These are phyloP conservation scores for Vesta saturnalis DNA, from an alignment of 2,888 invertebrate species.

Conservation along the genomic window DNA sequence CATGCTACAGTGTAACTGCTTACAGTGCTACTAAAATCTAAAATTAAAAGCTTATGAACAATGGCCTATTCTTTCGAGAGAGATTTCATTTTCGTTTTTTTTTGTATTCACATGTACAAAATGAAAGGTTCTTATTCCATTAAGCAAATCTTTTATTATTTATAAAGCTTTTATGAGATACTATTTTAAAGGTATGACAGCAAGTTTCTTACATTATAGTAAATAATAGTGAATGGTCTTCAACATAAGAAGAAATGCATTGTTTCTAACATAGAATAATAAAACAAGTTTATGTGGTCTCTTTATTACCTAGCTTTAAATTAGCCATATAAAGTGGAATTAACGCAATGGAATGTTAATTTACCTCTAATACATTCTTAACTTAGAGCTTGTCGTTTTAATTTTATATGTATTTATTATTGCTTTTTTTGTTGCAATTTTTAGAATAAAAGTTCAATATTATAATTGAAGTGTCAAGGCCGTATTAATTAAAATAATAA, in stretches of 20 bases:
- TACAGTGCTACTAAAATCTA: no score
- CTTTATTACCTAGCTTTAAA: neutral
- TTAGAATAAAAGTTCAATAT: no score
- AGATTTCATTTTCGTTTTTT: no score
- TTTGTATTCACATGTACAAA: no score
- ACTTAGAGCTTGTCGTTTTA: neutral
- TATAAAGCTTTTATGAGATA: neutral
- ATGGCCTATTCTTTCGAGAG: no score
- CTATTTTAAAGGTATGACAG: neutral
- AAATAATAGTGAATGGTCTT: conserved; percentile 1
- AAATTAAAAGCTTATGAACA: no score
- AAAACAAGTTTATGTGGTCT: neutral
- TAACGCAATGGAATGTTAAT: conserved; percentile 1
- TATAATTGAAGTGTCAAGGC: no score
- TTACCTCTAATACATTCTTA: neutral
- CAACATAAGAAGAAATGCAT: neutral
- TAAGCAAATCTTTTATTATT: no score
- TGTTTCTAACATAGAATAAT: neutral
- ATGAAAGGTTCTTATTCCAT: no score
- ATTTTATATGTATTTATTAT: neutral
- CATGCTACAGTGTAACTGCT: no score
- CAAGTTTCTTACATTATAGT: neutral
- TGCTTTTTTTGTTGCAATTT: no score
- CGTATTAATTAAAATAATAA: no score
- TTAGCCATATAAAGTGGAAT: neutral